Conservation (phyloP, 2,888 invertebrate species). For the Stegana nigrithorax region DNA sequence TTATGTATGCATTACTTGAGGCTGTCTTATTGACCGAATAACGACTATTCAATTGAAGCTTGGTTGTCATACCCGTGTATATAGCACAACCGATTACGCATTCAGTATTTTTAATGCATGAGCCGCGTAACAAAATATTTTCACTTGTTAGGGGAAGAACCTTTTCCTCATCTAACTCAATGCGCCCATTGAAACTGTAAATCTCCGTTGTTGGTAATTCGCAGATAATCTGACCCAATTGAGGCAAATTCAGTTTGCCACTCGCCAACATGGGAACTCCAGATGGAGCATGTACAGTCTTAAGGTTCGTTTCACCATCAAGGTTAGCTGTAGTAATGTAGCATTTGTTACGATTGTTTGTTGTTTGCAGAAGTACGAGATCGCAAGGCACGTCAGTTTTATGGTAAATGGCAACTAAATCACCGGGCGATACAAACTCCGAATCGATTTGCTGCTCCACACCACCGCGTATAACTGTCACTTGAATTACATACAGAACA, state of each 20-base stretch:
- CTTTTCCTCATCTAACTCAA: slow-evolving; percentile 39
- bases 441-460: slow-evolving; percentile 71
- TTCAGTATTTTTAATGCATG: slow-evolving; percentile 81
- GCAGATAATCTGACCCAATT: slow-evolving; percentile 75
- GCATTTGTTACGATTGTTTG: slow-evolving; percentile 76
- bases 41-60: slow-evolving; percentile 83
- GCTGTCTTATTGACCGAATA: slow-evolving; percentile 78
- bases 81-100: slow-evolving; percentile 81
- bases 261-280: slow-evolving; percentile 48
- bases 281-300: slow-evolving; percentile 54
- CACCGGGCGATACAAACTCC: slow-evolving; percentile 77
- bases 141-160: slow-evolving; percentile 73
- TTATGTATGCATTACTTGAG: slow-evolving; percentile 75
- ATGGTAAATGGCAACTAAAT: slow-evolving; percentile 76
- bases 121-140: slow-evolving; percentile 80
- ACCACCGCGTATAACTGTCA: slow-evolving; percentile 72
- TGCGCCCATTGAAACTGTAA: slow-evolving; percentile 80
- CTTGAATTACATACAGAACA: no score
- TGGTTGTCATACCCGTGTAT: slow-evolving; percentile 84
- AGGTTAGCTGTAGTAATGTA: slow-evolving; percentile 85
- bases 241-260: slow-evolving; percentile 46
- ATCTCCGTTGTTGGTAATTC: slow-evolving; percentile 79
- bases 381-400: slow-evolving; percentile 85
- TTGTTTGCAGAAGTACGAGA: slow-evolving; percentile 77
- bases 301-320: slow-evolving; percentile 73